Conservation (phyloP, 2,113 vertebrate genomes). For the Lamprotornis superbus region DNA sequence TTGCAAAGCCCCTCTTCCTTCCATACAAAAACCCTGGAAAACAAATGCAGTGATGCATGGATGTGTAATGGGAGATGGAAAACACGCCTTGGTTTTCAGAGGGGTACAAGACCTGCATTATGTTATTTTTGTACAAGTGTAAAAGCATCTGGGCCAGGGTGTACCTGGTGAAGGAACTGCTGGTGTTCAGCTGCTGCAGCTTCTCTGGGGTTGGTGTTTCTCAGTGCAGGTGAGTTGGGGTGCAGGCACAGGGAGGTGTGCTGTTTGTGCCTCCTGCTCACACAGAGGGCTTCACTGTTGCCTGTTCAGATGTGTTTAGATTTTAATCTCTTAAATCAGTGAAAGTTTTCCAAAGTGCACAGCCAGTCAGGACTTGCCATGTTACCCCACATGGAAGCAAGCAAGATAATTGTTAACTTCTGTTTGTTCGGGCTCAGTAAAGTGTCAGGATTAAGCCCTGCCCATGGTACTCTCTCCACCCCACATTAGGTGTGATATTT, state of each 20-base stretch:
- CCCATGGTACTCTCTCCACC: background rate
- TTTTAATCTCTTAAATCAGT: background rate
- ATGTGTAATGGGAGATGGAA: background rate
- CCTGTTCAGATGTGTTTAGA: background rate
- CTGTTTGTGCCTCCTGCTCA: background rate
- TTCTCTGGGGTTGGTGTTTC: background rate
- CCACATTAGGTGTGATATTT: background rate
- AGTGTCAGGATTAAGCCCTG: background rate
- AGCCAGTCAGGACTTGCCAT: background rate
- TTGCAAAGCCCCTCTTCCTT: background rate
- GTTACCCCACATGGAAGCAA: background rate
- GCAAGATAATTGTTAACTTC: background rate
- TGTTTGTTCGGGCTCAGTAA: background rate
- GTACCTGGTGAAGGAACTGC: background rate
- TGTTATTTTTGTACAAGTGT: background rate
- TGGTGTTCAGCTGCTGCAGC: background rate
- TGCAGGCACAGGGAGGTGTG: background rate
- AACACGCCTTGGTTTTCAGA: background rate
- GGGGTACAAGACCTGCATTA: background rate
- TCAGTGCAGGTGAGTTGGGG: background rate
- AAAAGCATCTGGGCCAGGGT: background rate
- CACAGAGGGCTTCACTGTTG: background rate
- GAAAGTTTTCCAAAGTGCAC: background rate
- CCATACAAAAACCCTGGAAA: background rate
- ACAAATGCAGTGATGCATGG: background rate